Base-by-base conservation (phyloP, 2,797 vertebrate species). In the Geotrypetes seraphini region DNA sequence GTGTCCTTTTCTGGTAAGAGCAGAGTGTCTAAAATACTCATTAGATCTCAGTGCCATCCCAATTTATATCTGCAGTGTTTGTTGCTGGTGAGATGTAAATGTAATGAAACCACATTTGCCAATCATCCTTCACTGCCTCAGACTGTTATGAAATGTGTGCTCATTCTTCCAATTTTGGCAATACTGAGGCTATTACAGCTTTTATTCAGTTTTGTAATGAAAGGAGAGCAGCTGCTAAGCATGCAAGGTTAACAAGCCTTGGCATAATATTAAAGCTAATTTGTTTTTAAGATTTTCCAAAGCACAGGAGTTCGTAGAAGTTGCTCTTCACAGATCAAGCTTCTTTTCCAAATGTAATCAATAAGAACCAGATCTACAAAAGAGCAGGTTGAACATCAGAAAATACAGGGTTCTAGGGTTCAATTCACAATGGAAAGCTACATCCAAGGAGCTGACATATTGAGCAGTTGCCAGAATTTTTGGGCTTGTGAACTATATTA, bases 1-100 rank as follows among this genome's bases (percentile, higher is more conserved):
- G 33, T 74, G 68, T 78, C 75, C 71, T 82, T 81, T 79, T 61
- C 66, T 65, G 69, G 67, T 60, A 69, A 58, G 59, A 64, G 61
- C 60, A n/a, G 20, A 58, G 50, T 45, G 57, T 65, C 48, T 47
- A 63, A 66, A 69, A 52, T 28, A 53, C 50, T 37, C 53, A 63
- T 75, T 70, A 71, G 56, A 58, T 67, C 64, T 53, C 6, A 0
- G 36, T 26, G 57, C n/a, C 31, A 50, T 31, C 27, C 33, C 60
- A 31, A 60, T 73, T 75, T 52, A 34, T 21, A n/a, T 53, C 52
- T 62, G 39, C 35, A 44, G 28, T 63, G 73, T 73, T 60, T 62
- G 69, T 82, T 66, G 67, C 36, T 2, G 12, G 3, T 20, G 39
- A 2, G 16, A 55, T 28, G 40, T 25, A 52, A 60, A 51, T 16